A percentile compares a stretch with the other conserved stretches of the same genome.
These are phyloP conservation scores for Hydrozoanthus tunicans DNA, from an alignment of 64 coral and sea anemone genomes.

Conservation along the genomic window DNA sequence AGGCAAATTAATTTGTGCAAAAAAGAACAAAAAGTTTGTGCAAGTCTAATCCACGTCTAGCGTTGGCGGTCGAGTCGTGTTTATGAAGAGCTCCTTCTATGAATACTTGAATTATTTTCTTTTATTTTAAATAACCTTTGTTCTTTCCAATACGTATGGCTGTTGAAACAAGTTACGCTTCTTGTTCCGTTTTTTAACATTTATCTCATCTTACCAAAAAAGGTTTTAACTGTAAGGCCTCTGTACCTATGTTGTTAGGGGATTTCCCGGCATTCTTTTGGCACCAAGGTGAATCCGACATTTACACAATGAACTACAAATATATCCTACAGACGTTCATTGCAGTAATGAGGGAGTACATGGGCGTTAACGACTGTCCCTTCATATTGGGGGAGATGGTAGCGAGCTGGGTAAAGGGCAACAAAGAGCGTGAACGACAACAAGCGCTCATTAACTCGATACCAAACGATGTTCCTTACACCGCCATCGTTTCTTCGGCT, in stretches of 20 bases:
- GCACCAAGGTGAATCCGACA: slow-evolving; percentile 4
- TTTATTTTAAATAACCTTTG: too few relatives aligned
- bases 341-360: slow-evolving; percentile 1
- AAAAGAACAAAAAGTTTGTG: too few relatives aligned
- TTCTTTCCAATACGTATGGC: too few relatives aligned
- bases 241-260: neutral
- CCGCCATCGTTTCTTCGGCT: neutral
- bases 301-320: neutral
- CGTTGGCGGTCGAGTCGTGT: too few relatives aligned
- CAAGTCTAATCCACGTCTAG: too few relatives aligned
- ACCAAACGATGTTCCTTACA: neutral
- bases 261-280: slow-evolving; percentile 1
- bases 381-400: slow-evolving; percentile 22
- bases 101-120: too few relatives aligned
- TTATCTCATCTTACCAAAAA: too few relatives aligned
- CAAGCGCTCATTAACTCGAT: neutral
- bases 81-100: too few relatives aligned
- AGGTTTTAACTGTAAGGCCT: too few relatives aligned
- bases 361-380: neutral
- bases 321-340: slow-evolving; percentile 21
- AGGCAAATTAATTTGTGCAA: too few relatives aligned
- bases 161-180: too few relatives aligned
- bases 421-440: neutral
- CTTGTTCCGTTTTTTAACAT: too few relatives aligned
- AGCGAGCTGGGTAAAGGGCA: neutral